Conservation (phyloP, 2,797 vertebrate genomes). For the Spinus pinus region DNA sequence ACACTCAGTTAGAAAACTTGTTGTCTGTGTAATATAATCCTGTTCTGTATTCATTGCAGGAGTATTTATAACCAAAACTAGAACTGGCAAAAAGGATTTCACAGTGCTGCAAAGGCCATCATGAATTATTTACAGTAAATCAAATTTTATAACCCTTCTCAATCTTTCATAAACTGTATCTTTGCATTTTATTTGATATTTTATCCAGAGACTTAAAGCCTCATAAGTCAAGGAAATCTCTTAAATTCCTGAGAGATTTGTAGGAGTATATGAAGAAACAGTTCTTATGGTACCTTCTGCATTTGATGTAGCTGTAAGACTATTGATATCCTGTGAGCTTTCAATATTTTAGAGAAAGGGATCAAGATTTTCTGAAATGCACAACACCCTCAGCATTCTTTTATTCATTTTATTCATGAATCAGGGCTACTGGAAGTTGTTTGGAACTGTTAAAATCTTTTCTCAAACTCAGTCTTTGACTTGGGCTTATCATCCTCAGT, state of each 20-base stretch:
- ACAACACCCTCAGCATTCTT: background rate
- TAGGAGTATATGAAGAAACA: conserved; percentile 11
- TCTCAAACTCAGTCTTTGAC: background rate
- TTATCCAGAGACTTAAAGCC: conserved; percentile 42
- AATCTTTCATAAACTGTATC: conserved; percentile 59
- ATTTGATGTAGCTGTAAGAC: background rate
- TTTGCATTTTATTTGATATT: conserved; percentile 54
- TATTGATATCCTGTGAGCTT: background rate
- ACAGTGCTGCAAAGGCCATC: background rate
- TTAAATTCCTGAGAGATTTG: conserved; percentile 52
- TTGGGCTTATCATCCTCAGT: background rate
- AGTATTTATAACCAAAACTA: conserved; percentile 21
- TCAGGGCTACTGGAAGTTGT: background rate
- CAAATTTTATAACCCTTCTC: conserved; percentile 56
- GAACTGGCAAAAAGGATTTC: conserved; percentile 11
- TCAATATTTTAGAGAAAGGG: conserved; percentile 1
- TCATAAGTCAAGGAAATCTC: conserved; percentile 33
- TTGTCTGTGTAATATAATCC: background rate
- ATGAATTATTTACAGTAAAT: conserved; percentile 69
- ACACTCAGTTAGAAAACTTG: background rate
- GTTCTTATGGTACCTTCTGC: background rate
- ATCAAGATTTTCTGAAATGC: background rate
- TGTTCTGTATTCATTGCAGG: conserved; percentile 17
- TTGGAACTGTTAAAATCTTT: background rate
- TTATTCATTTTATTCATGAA: background rate